Conservation (phyloP, 2,797 vertebrate species). For the Brachyalestes nurse region DNA sequence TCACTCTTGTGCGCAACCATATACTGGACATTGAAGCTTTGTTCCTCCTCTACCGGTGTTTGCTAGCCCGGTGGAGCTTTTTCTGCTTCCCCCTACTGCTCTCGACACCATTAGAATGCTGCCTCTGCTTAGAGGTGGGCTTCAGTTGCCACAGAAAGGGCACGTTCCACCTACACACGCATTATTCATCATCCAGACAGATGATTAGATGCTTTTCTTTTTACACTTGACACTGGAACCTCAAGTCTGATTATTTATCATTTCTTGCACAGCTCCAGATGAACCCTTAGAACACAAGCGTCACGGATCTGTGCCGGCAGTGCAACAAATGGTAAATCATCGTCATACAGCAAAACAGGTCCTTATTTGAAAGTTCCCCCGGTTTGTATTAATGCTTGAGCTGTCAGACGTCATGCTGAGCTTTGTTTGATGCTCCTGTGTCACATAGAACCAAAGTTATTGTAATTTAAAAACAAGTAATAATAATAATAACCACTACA, state of each 20-base stretch:
- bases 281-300: no score
- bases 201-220: constrained; percentile 6
- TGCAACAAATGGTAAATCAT: no score
- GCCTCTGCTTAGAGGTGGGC: constrained; percentile 20
- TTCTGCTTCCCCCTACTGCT: neutral
- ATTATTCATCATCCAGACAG: neutral
- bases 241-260: neutral
- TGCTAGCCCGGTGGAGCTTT: constrained; percentile 31
- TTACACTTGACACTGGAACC: neutral
- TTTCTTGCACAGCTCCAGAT: neutral
- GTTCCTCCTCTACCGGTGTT: constrained; percentile 14
- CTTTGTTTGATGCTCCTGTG: no score
- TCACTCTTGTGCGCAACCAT: neutral
- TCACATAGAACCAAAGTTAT: no score
- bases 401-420: no score
- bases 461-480: no score
- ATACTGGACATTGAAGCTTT: constrained; percentile 1
- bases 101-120: constrained; percentile 16
- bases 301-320: no score
- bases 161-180: neutral
- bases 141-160: neutral
- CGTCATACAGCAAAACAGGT: no score
- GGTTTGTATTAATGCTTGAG: no score
- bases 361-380: no score
- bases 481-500: no score